Evolutionary conservation across 2,113 vertebrate species (phyloP).

Genomic region (Chlorodrepanis virens): DNA sequence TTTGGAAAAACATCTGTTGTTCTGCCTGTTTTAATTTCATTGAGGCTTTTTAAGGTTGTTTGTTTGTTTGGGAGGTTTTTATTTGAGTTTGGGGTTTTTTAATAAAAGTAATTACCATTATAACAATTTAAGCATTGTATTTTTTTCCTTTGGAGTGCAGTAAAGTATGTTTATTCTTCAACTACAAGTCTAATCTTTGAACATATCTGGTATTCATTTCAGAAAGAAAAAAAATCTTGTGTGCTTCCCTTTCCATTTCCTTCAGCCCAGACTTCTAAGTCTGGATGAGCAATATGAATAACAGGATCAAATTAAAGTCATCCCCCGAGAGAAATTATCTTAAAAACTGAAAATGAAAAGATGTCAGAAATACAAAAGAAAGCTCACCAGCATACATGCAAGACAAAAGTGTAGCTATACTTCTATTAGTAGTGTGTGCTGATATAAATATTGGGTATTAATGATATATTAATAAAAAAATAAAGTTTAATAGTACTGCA

Average conservation of each 20-base stretch:
- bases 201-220: background rate
- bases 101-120: slow-evolving; percentile 48
- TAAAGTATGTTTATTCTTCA: slow-evolving; percentile 21
- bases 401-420: background rate
- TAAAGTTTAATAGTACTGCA: background rate
- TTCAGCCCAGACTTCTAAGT: background rate
- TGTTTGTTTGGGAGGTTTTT: background rate
- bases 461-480: background rate
- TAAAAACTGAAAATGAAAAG: background rate
- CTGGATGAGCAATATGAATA: background rate
- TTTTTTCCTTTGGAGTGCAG: slow-evolving; percentile 1
- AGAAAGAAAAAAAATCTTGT: background rate
- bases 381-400: background rate
- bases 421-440: background rate
- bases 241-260: background rate
- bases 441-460: background rate
- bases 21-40: slow-evolving; percentile 28
- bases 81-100: background rate
- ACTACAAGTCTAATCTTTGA: background rate
- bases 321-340: background rate
- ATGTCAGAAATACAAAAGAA: background rate
- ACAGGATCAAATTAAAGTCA: background rate
- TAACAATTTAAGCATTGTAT: slow-evolving; percentile 38
- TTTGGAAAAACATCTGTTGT: slow-evolving; percentile 36
- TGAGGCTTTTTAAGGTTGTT: background rate